These are phyloP conservation scores for Actias luna DNA, from an alignment of 2,888 invertebrate species.

Conservation along the genomic window DNA sequence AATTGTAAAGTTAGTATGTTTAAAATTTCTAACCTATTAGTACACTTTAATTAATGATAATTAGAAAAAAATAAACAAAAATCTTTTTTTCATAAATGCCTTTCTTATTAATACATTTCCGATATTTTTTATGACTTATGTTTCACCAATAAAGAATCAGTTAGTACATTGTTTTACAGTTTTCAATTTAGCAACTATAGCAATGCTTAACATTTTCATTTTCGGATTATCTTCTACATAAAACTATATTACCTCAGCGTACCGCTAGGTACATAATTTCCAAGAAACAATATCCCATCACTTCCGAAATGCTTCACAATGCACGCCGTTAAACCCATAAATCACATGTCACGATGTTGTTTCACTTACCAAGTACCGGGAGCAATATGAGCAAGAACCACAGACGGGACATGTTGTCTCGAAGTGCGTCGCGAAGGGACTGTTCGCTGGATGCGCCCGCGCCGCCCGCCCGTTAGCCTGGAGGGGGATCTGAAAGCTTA, in stretches of 20 bases:
- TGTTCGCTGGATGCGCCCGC: constrained; percentile 46
- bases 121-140: not conserved
- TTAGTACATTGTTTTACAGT: not conserved
- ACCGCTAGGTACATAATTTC: not conserved
- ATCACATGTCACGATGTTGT: constrained; percentile 12
- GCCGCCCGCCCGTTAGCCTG: constrained; percentile 50
- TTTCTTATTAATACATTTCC: too few relatives aligned
- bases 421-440: constrained; percentile 70
- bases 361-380: constrained; percentile 76
- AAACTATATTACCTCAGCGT: not conserved
- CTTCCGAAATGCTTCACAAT: constrained; percentile 14
- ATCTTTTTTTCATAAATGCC: too few relatives aligned
- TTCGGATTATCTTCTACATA: not conserved
- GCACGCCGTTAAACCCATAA: constrained; percentile 11
- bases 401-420: constrained; percentile 76
- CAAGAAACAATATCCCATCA: constrained; percentile 16
- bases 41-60: too few relatives aligned
- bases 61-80: too few relatives aligned
- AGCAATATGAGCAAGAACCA: constrained; percentile 75
- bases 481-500: constrained; percentile 63
- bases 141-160: not conserved
- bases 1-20: too few relatives aligned
- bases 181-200: not conserved
- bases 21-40: too few relatives aligned
- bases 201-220: not conserved